Conservation (phyloP, 1,140 invertebrate species). For the Apis cerana region DNA sequence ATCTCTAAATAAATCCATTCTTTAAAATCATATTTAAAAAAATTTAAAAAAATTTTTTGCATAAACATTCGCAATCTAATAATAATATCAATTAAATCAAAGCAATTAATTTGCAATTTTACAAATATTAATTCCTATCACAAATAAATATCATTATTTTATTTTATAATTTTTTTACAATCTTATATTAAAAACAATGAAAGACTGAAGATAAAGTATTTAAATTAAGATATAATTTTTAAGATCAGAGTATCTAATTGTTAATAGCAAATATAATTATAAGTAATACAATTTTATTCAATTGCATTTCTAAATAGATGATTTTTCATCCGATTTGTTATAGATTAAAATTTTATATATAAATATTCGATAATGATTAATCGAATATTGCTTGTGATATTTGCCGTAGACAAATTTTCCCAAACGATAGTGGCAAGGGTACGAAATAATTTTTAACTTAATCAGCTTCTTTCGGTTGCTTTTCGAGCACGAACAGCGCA, state of each 20-base stretch:
- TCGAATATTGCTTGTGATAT: neutral
- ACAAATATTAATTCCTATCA: neutral
- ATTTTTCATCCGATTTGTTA: neutral
- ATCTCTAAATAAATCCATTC: too few relatives aligned
- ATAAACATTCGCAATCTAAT: too few relatives aligned
- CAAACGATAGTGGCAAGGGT: neutral
- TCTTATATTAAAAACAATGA: neutral
- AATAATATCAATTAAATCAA: too few relatives aligned
- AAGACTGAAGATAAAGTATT: too few relatives aligned
- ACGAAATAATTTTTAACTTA: slow-evolving; percentile 16
- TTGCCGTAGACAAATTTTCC: neutral
- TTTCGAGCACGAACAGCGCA: slow-evolving; percentile 9
- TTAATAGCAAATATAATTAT: too few relatives aligned
- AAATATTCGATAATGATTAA: neutral
- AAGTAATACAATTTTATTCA: too few relatives aligned
- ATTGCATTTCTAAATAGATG: too few relatives aligned
- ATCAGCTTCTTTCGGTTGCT: neutral
- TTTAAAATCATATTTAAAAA: too few relatives aligned
- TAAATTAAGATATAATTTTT: too few relatives aligned
- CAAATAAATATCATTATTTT: neutral
- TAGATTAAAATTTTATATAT: neutral
- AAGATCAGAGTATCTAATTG: too few relatives aligned
- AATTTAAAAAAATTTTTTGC: too few relatives aligned
- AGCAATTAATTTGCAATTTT: too few relatives aligned
- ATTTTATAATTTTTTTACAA: neutral